These are phyloP conservation scores for Pteropus rufus DNA, from an alignment of 2,797 vertebrate genomes.

Conservation along the genomic window DNA sequence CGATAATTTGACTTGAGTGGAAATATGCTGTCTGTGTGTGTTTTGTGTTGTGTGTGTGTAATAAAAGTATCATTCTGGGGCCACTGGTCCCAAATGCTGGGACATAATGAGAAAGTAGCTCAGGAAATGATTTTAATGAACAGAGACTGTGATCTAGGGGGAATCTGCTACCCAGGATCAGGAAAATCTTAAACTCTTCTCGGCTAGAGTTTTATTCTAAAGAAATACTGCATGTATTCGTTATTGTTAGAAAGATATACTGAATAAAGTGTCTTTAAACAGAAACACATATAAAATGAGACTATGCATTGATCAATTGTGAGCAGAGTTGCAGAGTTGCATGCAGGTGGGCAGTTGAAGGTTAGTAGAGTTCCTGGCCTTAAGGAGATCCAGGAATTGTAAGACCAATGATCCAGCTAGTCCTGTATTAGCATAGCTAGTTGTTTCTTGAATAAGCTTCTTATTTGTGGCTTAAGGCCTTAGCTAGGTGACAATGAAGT, in stretches of 20 bases:
- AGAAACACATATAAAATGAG: background rate
- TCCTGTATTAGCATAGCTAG: background rate
- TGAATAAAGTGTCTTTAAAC: background rate
- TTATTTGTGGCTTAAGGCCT: background rate
- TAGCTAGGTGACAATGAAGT: background rate
- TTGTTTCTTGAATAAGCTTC: background rate
- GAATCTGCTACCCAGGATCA: background rate
- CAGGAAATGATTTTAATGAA: slow-evolving; percentile 31
- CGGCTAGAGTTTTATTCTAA: background rate
- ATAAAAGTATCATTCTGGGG: background rate
- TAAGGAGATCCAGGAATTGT: background rate
- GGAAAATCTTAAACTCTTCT: background rate
- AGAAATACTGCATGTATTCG: background rate
- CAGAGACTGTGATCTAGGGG: background rate
- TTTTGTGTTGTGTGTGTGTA: background rate
- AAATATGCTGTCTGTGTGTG: background rate
- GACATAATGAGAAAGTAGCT: background rate
- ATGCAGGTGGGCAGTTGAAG: background rate
- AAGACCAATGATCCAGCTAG: background rate
- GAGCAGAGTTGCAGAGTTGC: background rate
- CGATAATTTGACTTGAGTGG: background rate
- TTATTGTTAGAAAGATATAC: background rate
- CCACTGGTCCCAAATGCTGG: slow-evolving; percentile 29
- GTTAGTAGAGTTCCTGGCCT: background rate
- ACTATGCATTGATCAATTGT: background rate